Evolutionary conservation across 2,797 vertebrate genomes (phyloP), one percentile per base, ranked within the genome.

Genomic region (Dicrostonyx torquatus): DNA sequence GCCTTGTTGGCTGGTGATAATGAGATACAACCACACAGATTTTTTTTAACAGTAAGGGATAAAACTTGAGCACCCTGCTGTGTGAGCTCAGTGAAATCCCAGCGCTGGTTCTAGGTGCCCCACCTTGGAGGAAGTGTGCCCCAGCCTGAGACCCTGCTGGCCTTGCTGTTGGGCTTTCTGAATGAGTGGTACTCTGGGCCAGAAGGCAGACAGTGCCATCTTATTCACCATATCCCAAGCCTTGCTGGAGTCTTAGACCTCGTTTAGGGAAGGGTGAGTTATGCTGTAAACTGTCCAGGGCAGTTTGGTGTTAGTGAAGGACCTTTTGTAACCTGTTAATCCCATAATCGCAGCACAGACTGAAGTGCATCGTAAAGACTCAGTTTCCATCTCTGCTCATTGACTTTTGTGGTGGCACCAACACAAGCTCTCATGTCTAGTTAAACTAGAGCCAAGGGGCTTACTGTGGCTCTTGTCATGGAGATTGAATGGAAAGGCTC

Each of bases 41-140:
- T 24, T 14, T 45, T 78, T 50, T 29, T 15, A 68, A 29, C n/a
- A 45, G 1, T 37, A 20, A n/a, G 50, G 43, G 10, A 13, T 77
- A 11, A 40, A 3, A 0, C 55, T 40, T 58, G 29, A 22, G 18
- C 5, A 18, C 0, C 37, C 60, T 15, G 0, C 24, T 79, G 40
- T 40, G 37, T 24, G n/a, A 58, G 66, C 45, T 26, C 37, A 6
- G 2, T 7, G 20, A 62, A 17, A 4, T 11, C 20, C 9, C 7
- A 8, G 2, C 15, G 1, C 26, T 11, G 0, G 40, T 1, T 43
- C 1, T 6, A 17, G 29, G 22, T 24, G 17, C 26, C 29, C 68
- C 5, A 12, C 26, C 40, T 53, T 34, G 18, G 24, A 14, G 43
- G 12, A 75, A 18, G 12, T 45, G 34, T 37, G 3, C 40, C 13